Conservation (phyloP, 2,113 vertebrate species). For the Epinephelus cyanopodus region DNA sequence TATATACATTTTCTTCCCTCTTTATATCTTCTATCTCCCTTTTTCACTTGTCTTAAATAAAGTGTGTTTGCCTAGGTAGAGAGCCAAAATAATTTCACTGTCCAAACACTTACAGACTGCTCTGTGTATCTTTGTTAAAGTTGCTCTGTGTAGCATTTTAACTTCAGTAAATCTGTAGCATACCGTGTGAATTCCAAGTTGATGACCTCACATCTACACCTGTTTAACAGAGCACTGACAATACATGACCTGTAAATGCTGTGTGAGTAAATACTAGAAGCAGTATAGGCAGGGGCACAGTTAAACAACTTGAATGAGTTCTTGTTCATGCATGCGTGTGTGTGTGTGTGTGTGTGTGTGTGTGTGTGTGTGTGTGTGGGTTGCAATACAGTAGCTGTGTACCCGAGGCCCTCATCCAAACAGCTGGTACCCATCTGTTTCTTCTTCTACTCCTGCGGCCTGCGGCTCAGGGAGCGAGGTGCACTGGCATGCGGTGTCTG, state of each 20-base stretch:
- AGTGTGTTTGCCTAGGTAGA: neutral
- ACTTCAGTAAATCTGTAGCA: slow-evolving; percentile 15
- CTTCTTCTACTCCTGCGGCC: slow-evolving; percentile 75
- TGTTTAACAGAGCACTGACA: slow-evolving; percentile 24
- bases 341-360: slow-evolving; percentile 45
- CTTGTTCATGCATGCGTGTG: slow-evolving; percentile 38
- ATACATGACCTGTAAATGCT: slow-evolving; percentile 36
- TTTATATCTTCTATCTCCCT: neutral
- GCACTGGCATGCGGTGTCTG: slow-evolving; percentile 81
- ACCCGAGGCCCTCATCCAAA: slow-evolving; percentile 78
- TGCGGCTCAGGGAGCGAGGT: slow-evolving; percentile 78
- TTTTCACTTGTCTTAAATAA: neutral
- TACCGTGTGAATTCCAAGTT: neutral
- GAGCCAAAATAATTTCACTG: neutral
- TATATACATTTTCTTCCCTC: neutral
- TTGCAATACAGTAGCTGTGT: slow-evolving; percentile 82
- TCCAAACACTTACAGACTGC: slow-evolving; percentile 4
- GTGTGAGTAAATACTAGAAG: slow-evolving; percentile 46
- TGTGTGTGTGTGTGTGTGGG: slow-evolving; percentile 63
- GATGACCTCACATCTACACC: slow-evolving; percentile 6
- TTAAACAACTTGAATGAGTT: slow-evolving; percentile 62
- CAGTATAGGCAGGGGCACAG: slow-evolving; percentile 25
- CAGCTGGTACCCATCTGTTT: slow-evolving; percentile 86
- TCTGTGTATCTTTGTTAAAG: neutral
- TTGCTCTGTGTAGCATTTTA: neutral